Evolutionary conservation across 2,888 invertebrate species (phyloP).

Genomic region (Liposcelis brunnea): DNA sequence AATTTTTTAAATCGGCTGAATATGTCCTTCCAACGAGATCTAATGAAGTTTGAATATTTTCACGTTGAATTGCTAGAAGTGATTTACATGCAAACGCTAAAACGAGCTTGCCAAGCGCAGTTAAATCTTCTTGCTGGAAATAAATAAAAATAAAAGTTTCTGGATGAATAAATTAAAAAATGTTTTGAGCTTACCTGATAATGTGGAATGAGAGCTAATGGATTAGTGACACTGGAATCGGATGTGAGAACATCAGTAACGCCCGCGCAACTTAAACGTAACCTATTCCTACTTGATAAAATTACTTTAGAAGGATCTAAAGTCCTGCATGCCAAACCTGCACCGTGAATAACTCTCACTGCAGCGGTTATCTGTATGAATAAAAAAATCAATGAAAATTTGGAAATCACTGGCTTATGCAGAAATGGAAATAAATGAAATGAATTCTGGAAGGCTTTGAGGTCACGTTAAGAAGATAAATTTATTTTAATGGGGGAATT

Average conservation of each 20-base stretch:
- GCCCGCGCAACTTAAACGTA: constrained; percentile 65
- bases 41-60: constrained; percentile 73
- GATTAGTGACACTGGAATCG: constrained; percentile 50
- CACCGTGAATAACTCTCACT: constrained; percentile 73
- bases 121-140: constrained; percentile 74
- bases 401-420: neutral
- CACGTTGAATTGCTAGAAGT: constrained; percentile 67
- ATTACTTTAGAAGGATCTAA: constrained; percentile 88
- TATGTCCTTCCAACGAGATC: constrained; percentile 80
- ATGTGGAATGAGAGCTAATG: constrained; percentile 46
- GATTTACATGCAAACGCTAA: constrained; percentile 88
- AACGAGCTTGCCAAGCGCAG: constrained; percentile 77
- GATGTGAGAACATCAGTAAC: constrained; percentile 65
- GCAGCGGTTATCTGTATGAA: constrained; percentile 71
- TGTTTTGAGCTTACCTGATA: constrained; percentile 34
- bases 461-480: no score
- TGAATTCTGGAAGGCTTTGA: neutral
- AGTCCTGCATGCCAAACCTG: constrained; percentile 58
- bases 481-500: no score
- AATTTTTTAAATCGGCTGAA: constrained; percentile 83
- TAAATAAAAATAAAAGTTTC: constrained; percentile 10
- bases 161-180: neutral
- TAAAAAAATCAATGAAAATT: neutral
- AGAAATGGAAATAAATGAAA: neutral
- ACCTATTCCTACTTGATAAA: constrained; percentile 50